Percentiles rank a stretch among this genome's conserved stretches.
Conservation (phyloP, 1,140 invertebrate genomes). For the Conus ventricosus region DNA sequence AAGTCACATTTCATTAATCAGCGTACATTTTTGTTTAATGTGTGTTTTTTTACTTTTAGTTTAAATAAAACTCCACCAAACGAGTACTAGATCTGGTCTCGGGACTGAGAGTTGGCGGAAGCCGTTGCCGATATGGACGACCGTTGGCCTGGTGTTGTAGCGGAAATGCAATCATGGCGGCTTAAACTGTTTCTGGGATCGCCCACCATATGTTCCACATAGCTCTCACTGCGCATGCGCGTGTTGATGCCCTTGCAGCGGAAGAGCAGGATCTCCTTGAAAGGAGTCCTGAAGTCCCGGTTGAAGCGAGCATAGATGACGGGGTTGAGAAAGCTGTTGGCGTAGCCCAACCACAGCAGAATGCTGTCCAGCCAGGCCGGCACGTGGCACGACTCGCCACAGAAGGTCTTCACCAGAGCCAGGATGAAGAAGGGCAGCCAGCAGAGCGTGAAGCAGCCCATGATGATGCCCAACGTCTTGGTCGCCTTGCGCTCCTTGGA, state of each 20-base stretch:
- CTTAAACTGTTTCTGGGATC: conserved; percentile 63
- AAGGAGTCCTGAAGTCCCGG: conserved; percentile 77
- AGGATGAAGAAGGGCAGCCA: conserved; percentile 74
- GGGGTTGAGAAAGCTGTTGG: conserved; percentile 78
- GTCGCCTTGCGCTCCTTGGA: conserved; percentile 89
- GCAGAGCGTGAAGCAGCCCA: conserved; percentile 70
- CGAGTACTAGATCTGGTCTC: conserved; percentile 50
- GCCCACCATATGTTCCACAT: conserved; percentile 74
- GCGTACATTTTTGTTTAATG: no score
- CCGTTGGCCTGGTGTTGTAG: conserved; percentile 71
- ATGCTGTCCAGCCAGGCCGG: conserved; percentile 72
- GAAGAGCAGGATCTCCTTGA: conserved; percentile 77
- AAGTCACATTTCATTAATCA: not conserved
- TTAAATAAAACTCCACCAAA: not conserved
- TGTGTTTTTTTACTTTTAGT: not conserved
- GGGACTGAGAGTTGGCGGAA: conserved; percentile 54
- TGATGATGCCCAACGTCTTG: conserved; percentile 88
- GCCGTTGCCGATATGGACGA: conserved; percentile 68
- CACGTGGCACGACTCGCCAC: conserved; percentile 54
- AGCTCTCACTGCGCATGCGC: conserved; percentile 75
- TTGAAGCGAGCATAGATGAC: conserved; percentile 78
- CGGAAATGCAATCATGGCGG: conserved; percentile 64
- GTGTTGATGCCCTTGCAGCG: conserved; percentile 75
- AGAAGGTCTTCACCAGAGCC: conserved; percentile 65
- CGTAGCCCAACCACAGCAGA: conserved; percentile 76